These are phyloP conservation scores for Clepsis dumicolana DNA, from an alignment of 2,888 invertebrate species.

Conservation along the genomic window DNA sequence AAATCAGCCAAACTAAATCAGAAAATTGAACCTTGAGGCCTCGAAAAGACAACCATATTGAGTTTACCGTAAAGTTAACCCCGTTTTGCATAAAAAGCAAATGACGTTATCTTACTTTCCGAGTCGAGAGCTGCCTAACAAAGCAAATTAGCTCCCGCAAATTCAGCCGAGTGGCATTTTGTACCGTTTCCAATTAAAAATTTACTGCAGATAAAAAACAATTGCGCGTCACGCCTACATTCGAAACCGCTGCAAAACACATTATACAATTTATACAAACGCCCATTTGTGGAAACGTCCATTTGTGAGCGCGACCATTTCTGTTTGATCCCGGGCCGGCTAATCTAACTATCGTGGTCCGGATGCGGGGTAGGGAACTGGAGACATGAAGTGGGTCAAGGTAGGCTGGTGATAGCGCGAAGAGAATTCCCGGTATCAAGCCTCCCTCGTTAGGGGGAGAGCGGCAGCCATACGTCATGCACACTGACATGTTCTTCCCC, in stretches of 20 bases:
- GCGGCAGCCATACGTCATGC: constrained; percentile 62
- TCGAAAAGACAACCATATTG: background rate
- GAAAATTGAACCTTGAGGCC: background rate
- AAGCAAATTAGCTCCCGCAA: constrained; percentile 36
- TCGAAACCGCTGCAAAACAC: constrained; percentile 56
- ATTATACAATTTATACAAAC: constrained; percentile 61
- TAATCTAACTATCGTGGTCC: constrained; percentile 27
- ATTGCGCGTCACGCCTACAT: constrained; percentile 51
- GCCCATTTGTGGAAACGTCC: constrained; percentile 59
- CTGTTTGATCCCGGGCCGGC: constrained; percentile 26
- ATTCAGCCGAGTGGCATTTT: constrained; percentile 28
- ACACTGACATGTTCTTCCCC: constrained; percentile 54
- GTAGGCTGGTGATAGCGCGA: constrained; percentile 52
- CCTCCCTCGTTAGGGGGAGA: constrained; percentile 54
- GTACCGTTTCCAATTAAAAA: constrained; percentile 58
- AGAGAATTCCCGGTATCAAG: constrained; percentile 54
- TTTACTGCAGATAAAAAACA: constrained; percentile 58
- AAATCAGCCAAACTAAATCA: constrained; percentile 5
- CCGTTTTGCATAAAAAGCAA: constrained; percentile 30
- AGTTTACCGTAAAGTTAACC: constrained; percentile 24
- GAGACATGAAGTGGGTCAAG: constrained; percentile 46
- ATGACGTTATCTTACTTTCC: constrained; percentile 23
- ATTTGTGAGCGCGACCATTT: constrained; percentile 49
- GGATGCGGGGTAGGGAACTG: background rate
- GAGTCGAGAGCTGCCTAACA: constrained; percentile 21